Percentiles rank a stretch among this genome's conserved stretches.
phyloP scores from a whole-genome alignment of 1,140 invertebrate genomes.

The Carposina sasakii region DNA sequence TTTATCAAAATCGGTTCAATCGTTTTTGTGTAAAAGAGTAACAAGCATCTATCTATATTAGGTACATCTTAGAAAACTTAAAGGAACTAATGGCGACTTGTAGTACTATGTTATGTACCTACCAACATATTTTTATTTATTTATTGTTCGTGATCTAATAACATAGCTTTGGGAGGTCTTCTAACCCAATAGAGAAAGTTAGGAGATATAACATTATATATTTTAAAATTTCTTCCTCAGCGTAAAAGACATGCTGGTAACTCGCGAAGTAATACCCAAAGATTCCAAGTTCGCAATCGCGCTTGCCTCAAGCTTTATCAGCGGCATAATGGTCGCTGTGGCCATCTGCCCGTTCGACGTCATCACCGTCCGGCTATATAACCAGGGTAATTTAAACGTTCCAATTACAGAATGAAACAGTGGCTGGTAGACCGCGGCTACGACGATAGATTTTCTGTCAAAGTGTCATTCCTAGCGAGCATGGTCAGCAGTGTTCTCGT shows the following conservation, averaged over 20 bases:
- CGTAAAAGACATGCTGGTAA: slow-evolving; percentile 74
- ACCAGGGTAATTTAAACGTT: slow-evolving; percentile 79
- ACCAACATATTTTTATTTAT: too few relatives aligned
- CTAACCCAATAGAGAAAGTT: too few relatives aligned
- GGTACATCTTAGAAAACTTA: too few relatives aligned
- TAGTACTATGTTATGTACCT: too few relatives aligned
- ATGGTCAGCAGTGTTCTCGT: slow-evolving; percentile 82
- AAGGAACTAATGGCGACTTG: too few relatives aligned
- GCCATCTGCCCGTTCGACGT: slow-evolving; percentile 91
- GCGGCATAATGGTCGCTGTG: slow-evolving; percentile 81
- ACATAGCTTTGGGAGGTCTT: too few relatives aligned
- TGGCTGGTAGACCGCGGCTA: slow-evolving; percentile 73
- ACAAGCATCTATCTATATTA: too few relatives aligned
- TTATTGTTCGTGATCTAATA: too few relatives aligned
- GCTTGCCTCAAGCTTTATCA: slow-evolving; percentile 81
- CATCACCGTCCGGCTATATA: slow-evolving; percentile 86
- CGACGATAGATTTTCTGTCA: slow-evolving; percentile 69
- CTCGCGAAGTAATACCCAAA: slow-evolving; percentile 68
- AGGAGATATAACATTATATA: too few relatives aligned
- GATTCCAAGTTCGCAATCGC: slow-evolving; percentile 75
- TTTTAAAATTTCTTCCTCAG: slow-evolving; percentile 42
- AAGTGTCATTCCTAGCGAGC: slow-evolving; percentile 79
- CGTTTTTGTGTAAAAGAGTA: too few relatives aligned
- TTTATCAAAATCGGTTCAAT: too few relatives aligned
- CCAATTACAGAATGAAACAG: slow-evolving; percentile 67